Conservation (phyloP, 1,140 invertebrate species). For the Solenopsis invicta region DNA sequence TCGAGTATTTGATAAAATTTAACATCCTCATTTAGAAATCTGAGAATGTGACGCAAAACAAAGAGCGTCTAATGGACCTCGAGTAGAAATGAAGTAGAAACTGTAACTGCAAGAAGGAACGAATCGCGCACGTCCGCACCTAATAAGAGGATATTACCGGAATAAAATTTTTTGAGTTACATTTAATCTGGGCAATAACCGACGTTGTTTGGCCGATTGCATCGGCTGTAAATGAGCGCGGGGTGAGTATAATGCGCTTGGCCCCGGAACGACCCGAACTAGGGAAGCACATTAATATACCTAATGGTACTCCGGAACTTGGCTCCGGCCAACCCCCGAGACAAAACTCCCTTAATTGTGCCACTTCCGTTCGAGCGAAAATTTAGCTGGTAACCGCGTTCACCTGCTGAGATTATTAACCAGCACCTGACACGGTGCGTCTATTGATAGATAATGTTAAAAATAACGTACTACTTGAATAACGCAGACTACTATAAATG, state of each 20-base stretch:
- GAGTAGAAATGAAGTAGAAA: not conserved
- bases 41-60: not conserved
- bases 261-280: slow-evolving; percentile 68
- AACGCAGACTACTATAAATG: not conserved
- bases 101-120: slow-evolving; percentile 1
- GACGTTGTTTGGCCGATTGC: slow-evolving; percentile 48
- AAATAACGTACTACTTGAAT: slow-evolving; percentile 20
- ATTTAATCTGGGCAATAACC: slow-evolving; percentile 59
- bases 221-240: slow-evolving; percentile 51
- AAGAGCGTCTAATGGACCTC: not conserved
- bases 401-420: slow-evolving; percentile 60
- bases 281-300: slow-evolving; percentile 70
- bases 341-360: slow-evolving; percentile 76
- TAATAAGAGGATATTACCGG: slow-evolving; percentile 34
- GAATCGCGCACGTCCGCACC: not conserved
- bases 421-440: slow-evolving; percentile 26
- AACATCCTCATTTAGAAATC: not conserved
- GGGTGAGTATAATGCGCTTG: slow-evolving; percentile 61
- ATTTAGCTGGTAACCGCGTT: slow-evolving; percentile 68
- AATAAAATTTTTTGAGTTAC: slow-evolving; percentile 60
- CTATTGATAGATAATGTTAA: slow-evolving; percentile 52
- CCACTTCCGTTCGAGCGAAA: slow-evolving; percentile 70
- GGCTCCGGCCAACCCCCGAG: slow-evolving; percentile 60
- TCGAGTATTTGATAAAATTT: not conserved
- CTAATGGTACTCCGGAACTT: slow-evolving; percentile 75